Percentiles rank a stretch among this genome's conserved stretches.
Evolutionary conservation across 1,140 invertebrate genomes (phyloP).

Genomic region (Myzus persicae): DNA sequence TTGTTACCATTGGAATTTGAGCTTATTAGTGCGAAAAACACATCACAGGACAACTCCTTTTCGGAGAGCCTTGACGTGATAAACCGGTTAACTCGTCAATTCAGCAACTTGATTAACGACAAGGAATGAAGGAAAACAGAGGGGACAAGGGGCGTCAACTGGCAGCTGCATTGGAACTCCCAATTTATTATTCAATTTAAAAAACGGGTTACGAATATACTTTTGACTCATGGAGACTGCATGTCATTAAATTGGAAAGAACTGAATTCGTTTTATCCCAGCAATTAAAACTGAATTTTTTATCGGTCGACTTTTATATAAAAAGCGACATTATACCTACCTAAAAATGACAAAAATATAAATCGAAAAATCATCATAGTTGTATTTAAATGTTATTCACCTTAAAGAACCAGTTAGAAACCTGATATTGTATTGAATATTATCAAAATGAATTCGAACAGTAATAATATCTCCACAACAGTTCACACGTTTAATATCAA

Average conservation of each 20-base stretch:
- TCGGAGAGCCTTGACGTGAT: conserved; percentile 35
- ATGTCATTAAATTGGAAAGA: conserved; percentile 47
- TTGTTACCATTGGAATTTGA: conserved; percentile 46
- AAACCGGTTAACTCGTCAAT: conserved; percentile 57
- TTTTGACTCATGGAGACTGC: conserved; percentile 15
- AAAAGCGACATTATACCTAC: background rate
- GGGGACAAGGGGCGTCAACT: conserved; percentile 45
- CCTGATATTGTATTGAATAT: conserved; percentile 29
- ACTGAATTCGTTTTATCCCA: conserved; percentile 25
- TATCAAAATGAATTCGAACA: background rate
- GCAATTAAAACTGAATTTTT: conserved; percentile 46
- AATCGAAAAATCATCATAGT: conserved; percentile 1
- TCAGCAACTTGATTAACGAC: conserved; percentile 55
- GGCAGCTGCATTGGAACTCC: conserved; percentile 45
- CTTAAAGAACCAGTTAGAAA: conserved; percentile 49
- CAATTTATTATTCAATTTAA: conserved; percentile 59
- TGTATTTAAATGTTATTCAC: conserved; percentile 43
- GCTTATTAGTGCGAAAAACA: conserved; percentile 58
- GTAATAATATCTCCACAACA: conserved; percentile 31
- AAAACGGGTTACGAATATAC: conserved; percentile 46
- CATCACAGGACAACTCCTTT: conserved; percentile 30
- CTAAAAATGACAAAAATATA: conserved; percentile 22
- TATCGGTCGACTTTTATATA: conserved; percentile 1
- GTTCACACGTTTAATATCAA: conserved; percentile 50
- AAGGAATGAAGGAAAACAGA: background rate